Conservation (phyloP, 1,140 invertebrate species). For the Drosophila malerkotliana region DNA sequence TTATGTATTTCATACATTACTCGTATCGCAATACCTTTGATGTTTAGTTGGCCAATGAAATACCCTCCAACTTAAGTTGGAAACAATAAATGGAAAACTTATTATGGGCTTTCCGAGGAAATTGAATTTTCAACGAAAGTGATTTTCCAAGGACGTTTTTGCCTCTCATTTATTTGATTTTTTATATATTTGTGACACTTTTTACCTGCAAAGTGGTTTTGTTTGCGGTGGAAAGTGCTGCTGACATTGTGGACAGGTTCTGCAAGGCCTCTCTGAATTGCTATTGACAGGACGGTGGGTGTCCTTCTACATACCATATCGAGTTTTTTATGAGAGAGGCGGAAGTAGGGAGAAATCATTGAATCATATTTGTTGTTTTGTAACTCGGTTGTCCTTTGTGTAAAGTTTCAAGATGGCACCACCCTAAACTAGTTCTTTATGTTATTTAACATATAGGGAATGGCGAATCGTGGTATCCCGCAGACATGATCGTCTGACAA, state of each 20-base stretch:
- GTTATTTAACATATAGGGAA: not conserved
- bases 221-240: conserved; percentile 26
- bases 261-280: conserved; percentile 13
- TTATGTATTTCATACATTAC: not conserved
- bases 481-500: conserved; percentile 44
- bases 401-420: too few species aligned
- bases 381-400: not conserved
- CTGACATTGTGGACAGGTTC: conserved; percentile 29
- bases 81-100: conserved; percentile 22
- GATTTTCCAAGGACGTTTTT: conserved; percentile 10
- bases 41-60: not conserved
- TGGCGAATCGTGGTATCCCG: not conserved
- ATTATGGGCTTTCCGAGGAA: conserved; percentile 22
- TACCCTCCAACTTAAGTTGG: conserved; percentile 16
- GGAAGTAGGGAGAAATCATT: conserved; percentile 13
- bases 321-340: conserved; percentile 10
- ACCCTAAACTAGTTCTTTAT: too few species aligned
- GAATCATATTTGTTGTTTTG: not conserved
- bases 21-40: not conserved
- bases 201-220: conserved; percentile 31
- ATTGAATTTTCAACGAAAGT: conserved; percentile 32
- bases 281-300: conserved; percentile 25
- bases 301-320: conserved; percentile 18
- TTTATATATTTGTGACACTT: conserved; percentile 29
- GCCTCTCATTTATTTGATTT: conserved; percentile 19